Evolutionary conservation across 2,888 invertebrate species (phyloP), one percentile per base, ranked within the genome.

Genomic region (Lordiphosa andalusiaca): DNA sequence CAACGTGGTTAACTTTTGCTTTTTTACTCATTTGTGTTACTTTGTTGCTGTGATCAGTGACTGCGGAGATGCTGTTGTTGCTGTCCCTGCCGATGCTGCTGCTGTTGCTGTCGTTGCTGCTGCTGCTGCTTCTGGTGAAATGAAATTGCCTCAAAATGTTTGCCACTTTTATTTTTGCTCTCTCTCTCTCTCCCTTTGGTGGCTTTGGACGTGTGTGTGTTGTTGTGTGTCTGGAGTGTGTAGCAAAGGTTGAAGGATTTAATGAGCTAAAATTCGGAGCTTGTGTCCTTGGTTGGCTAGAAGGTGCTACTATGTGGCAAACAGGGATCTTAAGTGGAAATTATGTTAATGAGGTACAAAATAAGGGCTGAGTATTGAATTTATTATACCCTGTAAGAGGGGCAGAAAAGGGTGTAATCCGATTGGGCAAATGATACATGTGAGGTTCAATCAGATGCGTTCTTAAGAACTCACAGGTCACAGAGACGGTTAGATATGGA

Each of bases 1-100:
- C 84, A 84, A 76, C 83, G 78, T 76, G 83, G 85, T 84, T 84
- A 81, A 84, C 84, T 83, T 84, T 78, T 74, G 61, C 70, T 80
- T 77, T 74, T 65, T 62, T 46, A 37, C 57, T 48, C 48, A 54
- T 63, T 69, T 52, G 30, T 47, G 48, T 58, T 48, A 72, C 65
- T 78, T 67, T 80, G 77, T 73, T 67, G 64, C 55, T 55, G 53
- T 54, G 75, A 80, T 80, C 75, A 64, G 71, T 60, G 76, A 60
- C 69, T 71, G 73, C 57, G 76, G 73, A 60, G 66, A 58, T 55
- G 44, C 33, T 55, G 60, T 42, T 62, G 39, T 44, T 54, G 57
- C 41, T 49, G 37, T 57, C 69, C 54, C 41, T 46, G 53, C 42
- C 56, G 46, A 53, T 53, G 49, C 53, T 48, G 54, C 72, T 65